Conservation (phyloP, 1,140 invertebrate genomes). For the Drosophila serrata region DNA sequence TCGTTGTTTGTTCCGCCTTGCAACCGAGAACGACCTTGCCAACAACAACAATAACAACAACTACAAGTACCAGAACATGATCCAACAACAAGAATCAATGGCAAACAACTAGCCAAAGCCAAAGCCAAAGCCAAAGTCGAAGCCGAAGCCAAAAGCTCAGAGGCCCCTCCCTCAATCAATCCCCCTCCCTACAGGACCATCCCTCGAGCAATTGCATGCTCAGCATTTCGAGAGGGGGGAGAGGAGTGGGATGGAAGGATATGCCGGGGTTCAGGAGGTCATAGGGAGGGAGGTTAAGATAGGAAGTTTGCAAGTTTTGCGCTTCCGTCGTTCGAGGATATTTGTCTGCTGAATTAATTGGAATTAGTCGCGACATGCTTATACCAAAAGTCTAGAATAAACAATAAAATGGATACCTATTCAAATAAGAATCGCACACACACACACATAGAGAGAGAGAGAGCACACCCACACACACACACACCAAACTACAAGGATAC, state of each 20-base stretch:
- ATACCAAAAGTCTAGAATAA: slow-evolving; percentile 83
- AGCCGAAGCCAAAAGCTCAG: slow-evolving; percentile 56
- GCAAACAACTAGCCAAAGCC: slow-evolving; percentile 71
- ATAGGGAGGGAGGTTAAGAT: slow-evolving; percentile 1
- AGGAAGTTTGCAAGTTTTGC: slow-evolving; percentile 56
- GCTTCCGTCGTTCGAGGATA: slow-evolving; percentile 77
- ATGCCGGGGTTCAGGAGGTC: background rate
- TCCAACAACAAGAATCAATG: slow-evolving; percentile 50
- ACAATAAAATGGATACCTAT: slow-evolving; percentile 84
- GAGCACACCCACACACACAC: slow-evolving; percentile 6
- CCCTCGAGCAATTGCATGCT: slow-evolving; percentile 52
- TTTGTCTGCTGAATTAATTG: slow-evolving; percentile 84
- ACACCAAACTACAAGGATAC: slow-evolving; percentile 19
- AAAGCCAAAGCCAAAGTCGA: slow-evolving; percentile 56
- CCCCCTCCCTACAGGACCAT: background rate
- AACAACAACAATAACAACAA: slow-evolving; percentile 54
- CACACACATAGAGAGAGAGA: background rate
- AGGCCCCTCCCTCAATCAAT: slow-evolving; percentile 1
- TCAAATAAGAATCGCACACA: slow-evolving; percentile 69
- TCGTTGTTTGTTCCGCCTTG: slow-evolving; percentile 57
- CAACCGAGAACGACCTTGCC: slow-evolving; percentile 73
- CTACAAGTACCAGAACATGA: slow-evolving; percentile 19
- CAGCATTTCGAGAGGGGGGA: slow-evolving; percentile 53
- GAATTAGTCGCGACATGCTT: slow-evolving; percentile 84
- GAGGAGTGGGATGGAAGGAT: slow-evolving; percentile 4